phyloP scores from a whole-genome alignment of 2,888 invertebrate genomes.

The Mythimna impura region DNA sequence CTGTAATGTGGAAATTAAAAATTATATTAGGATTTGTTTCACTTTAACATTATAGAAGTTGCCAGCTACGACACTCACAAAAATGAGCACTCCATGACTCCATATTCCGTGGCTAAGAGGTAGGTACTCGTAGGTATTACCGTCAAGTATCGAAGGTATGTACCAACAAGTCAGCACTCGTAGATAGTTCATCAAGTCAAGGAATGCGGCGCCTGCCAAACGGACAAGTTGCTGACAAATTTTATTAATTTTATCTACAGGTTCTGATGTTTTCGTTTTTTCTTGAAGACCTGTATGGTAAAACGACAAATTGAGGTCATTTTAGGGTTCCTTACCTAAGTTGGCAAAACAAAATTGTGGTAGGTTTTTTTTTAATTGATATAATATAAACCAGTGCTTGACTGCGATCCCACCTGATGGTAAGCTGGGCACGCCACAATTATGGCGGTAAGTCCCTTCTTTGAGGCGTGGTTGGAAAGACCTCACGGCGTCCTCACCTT shows the following conservation, averaged over 20 bases:
- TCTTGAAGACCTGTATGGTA: not conserved
- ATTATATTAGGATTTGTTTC: too few species aligned
- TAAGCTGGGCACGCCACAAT: too few species aligned
- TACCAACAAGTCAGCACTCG: constrained; percentile 21
- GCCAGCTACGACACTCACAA: not conserved
- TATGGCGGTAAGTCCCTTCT: too few species aligned
- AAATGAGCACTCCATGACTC: constrained; percentile 10
- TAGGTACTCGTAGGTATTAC: not conserved
- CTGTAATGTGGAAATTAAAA: too few species aligned
- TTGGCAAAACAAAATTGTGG: too few species aligned
- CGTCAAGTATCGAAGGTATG: constrained; percentile 18
- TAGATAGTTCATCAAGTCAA: constrained; percentile 29
- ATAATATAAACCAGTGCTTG: too few species aligned
- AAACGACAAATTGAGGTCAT: not conserved
- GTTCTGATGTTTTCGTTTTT: constrained; percentile 3
- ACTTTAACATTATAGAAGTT: too few species aligned
- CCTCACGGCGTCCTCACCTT: too few species aligned
- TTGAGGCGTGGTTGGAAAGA: too few species aligned
- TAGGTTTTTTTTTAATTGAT: too few species aligned
- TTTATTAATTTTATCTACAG: constrained; percentile 34
- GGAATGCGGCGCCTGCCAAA: constrained; percentile 46
- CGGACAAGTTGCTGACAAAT: constrained; percentile 40
- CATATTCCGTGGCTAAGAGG: constrained; percentile 10
- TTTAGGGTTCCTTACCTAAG: too few species aligned
- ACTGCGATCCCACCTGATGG: too few species aligned